phyloP scores from a whole-genome alignment of 2,113 vertebrate species.

The Microcebus murinus region DNA sequence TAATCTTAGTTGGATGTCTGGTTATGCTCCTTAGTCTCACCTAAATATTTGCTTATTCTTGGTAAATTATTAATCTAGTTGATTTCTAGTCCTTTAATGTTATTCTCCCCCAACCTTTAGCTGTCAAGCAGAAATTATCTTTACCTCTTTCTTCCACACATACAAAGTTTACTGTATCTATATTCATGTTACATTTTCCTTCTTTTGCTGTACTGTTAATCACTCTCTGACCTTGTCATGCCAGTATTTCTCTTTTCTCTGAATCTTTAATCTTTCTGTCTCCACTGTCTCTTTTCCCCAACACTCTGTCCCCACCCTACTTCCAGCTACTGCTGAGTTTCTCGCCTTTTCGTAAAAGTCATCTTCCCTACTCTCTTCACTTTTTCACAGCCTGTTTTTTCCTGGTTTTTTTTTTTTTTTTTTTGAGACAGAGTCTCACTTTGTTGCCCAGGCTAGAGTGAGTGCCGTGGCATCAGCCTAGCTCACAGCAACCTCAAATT shows the following conservation, averaged over 20 bases:
- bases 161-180: not conserved
- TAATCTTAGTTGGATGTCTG: not conserved
- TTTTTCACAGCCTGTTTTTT: conserved; percentile 31
- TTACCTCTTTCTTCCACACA: not conserved
- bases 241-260: not conserved
- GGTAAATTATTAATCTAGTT: conserved; percentile 10
- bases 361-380: not conserved
- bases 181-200: not conserved
- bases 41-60: not conserved
- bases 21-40: not conserved
- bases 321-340: not conserved
- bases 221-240: not conserved
- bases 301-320: not conserved
- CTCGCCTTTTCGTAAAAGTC: not conserved
- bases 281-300: not conserved
- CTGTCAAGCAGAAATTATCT: not conserved
- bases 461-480: too few relatives aligned
- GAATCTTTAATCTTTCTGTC: not conserved
- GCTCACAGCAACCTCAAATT: too few relatives aligned
- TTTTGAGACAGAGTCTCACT: too few relatives aligned
- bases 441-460: too few relatives aligned
- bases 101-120: not conserved
- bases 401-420: not conserved
- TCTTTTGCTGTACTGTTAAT: not conserved
- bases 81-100: not conserved